Percentiles rank a stretch among this genome's conserved stretches.
These are phyloP conservation scores for Numenius phaeopus DNA, from an alignment of 2,797 vertebrate genomes.

Conservation along the genomic window DNA sequence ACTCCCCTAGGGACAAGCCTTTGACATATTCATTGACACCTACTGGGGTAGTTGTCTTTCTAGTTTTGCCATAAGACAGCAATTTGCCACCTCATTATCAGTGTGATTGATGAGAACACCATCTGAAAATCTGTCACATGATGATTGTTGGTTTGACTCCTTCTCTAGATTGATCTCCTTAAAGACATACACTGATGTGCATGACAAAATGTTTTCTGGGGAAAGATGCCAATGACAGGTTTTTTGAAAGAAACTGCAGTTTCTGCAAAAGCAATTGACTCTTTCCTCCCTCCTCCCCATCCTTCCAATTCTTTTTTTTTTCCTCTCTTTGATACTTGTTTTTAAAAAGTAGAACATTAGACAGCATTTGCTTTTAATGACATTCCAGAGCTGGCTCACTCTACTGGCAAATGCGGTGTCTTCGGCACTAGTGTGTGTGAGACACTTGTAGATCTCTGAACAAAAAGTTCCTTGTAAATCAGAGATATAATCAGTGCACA, in stretches of 20 bases:
- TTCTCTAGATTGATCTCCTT: constrained; percentile 41
- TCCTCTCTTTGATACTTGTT: constrained; percentile 54
- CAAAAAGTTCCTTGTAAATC: not conserved
- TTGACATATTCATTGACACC: constrained; percentile 76
- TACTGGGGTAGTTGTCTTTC: constrained; percentile 78
- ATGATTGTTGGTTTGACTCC: constrained; percentile 66
- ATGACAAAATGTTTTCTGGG: constrained; percentile 71
- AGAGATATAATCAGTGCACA: not conserved
- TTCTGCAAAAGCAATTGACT: constrained; percentile 78
- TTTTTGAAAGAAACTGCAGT: constrained; percentile 80
- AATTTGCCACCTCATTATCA: constrained; percentile 87
- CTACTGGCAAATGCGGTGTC: not conserved
- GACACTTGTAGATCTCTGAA: not conserved
- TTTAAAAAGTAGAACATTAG: constrained; percentile 35
- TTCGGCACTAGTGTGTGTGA: not conserved
- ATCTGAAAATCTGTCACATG: constrained; percentile 68
- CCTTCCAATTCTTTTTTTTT: constrained; percentile 6
- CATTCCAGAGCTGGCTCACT: constrained; percentile 4
- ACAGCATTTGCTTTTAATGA: constrained; percentile 18
- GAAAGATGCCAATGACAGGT: constrained; percentile 41
- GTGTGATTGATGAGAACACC: constrained; percentile 80
- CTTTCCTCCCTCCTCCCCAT: not conserved
- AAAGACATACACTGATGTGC: constrained; percentile 57
- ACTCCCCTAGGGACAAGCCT: constrained; percentile 67
- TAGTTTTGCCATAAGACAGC: constrained; percentile 79